phyloP scores from a whole-genome alignment of 2,888 invertebrate species.

The Rosalia funebris region DNA sequence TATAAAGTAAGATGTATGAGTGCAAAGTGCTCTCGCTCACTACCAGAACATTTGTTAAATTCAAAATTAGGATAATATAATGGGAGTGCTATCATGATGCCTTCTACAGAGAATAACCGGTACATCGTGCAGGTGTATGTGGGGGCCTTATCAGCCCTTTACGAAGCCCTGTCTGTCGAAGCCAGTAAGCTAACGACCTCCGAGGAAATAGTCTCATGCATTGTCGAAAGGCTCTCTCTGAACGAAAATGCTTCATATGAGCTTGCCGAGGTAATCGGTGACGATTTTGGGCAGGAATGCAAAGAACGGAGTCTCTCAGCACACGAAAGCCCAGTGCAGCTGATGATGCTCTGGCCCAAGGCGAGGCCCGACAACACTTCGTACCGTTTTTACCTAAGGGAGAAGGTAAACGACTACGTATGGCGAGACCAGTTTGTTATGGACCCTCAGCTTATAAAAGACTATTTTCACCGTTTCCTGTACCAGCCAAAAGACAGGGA shows the following conservation, averaged over 20 bases:
- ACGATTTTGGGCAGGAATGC: slow-evolving; percentile 87
- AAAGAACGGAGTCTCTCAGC: slow-evolving; percentile 89
- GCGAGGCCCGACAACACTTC: slow-evolving; percentile 68
- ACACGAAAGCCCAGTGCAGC: slow-evolving; percentile 82
- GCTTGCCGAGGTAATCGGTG: slow-evolving; percentile 88
- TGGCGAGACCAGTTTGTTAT: slow-evolving; percentile 90
- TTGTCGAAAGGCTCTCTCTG: slow-evolving; percentile 78
- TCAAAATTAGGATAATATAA: slow-evolving; percentile 24
- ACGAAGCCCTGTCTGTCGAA: slow-evolving; percentile 90
- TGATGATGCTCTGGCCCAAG: slow-evolving; percentile 86
- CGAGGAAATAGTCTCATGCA: slow-evolving; percentile 90
- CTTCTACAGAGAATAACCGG: slow-evolving; percentile 47
- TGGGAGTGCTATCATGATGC: slow-evolving; percentile 35
- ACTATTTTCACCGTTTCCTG: slow-evolving; percentile 90
- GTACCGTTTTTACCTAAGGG: slow-evolving; percentile 85
- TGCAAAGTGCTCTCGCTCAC: slow-evolving; percentile 17
- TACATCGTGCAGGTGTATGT: slow-evolving; percentile 86
- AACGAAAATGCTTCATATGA: slow-evolving; percentile 77
- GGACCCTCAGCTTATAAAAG: slow-evolving; percentile 91
- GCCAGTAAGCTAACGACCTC: slow-evolving; percentile 92
- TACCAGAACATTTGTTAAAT: slow-evolving; percentile 15
- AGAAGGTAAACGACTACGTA: slow-evolving; percentile 84
- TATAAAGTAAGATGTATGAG: slow-evolving; percentile 11
- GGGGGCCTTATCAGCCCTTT: slow-evolving; percentile 86
- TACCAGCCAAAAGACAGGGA: slow-evolving; percentile 93